Base-by-base conservation (phyloP, 2,113 vertebrate species). In the Mus pahari region DNA sequence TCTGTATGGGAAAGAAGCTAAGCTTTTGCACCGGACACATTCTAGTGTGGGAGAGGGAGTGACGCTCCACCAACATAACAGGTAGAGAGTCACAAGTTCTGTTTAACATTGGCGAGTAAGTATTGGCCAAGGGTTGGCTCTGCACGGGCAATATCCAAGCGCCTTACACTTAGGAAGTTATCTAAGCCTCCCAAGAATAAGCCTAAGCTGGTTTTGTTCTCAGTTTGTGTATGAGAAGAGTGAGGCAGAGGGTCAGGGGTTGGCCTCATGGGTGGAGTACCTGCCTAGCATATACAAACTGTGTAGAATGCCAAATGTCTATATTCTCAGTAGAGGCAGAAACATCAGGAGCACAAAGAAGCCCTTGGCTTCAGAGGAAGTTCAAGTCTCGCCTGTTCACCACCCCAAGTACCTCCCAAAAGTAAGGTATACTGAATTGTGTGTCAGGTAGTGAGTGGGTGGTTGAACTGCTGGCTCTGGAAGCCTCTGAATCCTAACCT, bases 231-330 rank as follows among this genome's bases (percentile, higher is more conserved):
- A 22, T 31, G 42, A 79, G 48, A 45, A 74, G 64, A 92, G 3
- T 7, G 36, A 96, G 62, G 55, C n/a, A 64, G 66, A 92, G 64
- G 48, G 5, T 14, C 28, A 53, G 50, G 50, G 14, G 10, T 55
- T 58, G 50, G 4, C 2, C 50, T n/a, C n/a, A 17, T 31, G 22
- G 68, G n/a, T 58, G 31, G 50, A 31, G 68, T 11, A 2, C 36
- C 58, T 73, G 13, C 50, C 50, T 39, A 6, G 26, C 26, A 11
- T 20, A 28, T n/a, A 55, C 5, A n/a, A 11, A 88, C 50, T 17
- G 0, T 4, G 1, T 3, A 16, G 28, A 14, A 14, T 9, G 36
- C 4, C 33, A 68, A 36, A n/a, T 3, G 7, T 16, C 66, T 26
- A 1, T 17, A 14, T n/a, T 28, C 84, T 48, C 48, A 53, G 33